Evolutionary conservation across 2,888 invertebrate genomes (phyloP), one percentile per base, ranked within the genome.

Genomic region (Candidula unifasciata): DNA sequence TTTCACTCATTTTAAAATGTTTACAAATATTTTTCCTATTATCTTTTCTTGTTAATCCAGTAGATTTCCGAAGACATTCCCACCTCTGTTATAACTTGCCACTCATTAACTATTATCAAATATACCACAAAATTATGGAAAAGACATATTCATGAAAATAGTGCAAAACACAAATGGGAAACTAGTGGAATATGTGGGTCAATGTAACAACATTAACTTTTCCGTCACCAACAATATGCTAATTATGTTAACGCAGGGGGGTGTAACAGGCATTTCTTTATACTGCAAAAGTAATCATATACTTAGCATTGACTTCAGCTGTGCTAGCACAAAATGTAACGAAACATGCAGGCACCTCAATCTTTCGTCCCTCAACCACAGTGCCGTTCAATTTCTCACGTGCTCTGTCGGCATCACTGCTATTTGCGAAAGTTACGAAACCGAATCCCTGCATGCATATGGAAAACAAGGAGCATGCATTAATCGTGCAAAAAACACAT

Each of bases 371-470:
- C 97, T 99, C 99, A 96, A 99, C 98, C 97, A 99, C 98, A 96
- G 98, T 98, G 96, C 99, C 99, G 97, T 99, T 99, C 96, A 99
- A 97, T 96, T 98, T 98, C 96, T 98, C 98, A 96, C 99, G 98
- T 97, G 99, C 99, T 96, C 97, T 97, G 96, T 99, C 99, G 96
- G 99, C 99, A 96, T 99, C 99, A 96, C 97, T 97, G 96, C 98
- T 98, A 97, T 97, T 98, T 96, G 98, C 98, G 97, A 99, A 99
- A 96, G 99, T 99, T 96, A 99, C 99, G 97, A 99, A 99, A 97
- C 99, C 99, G 97, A 99, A 99, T 96, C 99, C 99, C 99, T 99
- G 97, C 96, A 92, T 97, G 97, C 93, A 93, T 92, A 91, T 97
- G 97, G 96, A 93, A 87, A 89, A 88, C 87, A 86, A 89, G 87